Percentiles rank a stretch among this genome's conserved stretches.
Conservation (phyloP, 2,113 vertebrate species). For the Myxocyprinus asiaticus region DNA sequence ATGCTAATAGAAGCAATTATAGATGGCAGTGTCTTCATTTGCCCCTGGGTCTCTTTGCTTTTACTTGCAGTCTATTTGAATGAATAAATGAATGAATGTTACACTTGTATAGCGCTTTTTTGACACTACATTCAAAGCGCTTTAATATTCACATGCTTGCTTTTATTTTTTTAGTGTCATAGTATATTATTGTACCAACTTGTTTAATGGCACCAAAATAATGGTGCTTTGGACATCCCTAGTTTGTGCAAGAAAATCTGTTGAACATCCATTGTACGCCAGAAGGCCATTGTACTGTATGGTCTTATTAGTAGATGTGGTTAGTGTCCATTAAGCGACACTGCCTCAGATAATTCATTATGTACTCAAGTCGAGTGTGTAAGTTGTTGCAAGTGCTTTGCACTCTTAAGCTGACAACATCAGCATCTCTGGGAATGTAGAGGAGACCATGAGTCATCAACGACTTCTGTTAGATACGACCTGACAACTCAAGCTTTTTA, state of each 20-base stretch:
- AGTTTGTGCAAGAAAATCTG: neutral
- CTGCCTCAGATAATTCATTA: constrained; percentile 8
- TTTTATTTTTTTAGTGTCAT: no score
- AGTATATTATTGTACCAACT: no score
- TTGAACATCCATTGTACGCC: neutral
- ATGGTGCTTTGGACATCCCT: no score
- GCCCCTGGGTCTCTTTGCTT: no score
- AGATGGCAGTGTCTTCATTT: neutral
- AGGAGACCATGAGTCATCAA: constrained; percentile 5
- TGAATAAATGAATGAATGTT: no score
- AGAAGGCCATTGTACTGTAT: neutral
- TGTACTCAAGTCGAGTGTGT: constrained; percentile 10
- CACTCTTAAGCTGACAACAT: constrained; percentile 1
- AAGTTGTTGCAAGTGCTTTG: neutral
- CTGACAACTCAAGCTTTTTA: neutral
- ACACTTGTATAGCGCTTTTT: no score
- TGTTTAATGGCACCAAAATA: no score
- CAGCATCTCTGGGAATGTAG: constrained; percentile 10
- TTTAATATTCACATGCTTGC: no score
- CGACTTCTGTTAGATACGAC: neutral
- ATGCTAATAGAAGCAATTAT: constrained; percentile 67
- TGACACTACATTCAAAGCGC: no score
- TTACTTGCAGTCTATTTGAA: no score
- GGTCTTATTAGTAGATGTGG: constrained; percentile 12
- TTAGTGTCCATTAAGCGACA: neutral